Percentiles rank a stretch among this genome's conserved stretches.
phyloP scores from a whole-genome alignment of 30 jellyfish, hydroid and myxozoan genomes.

The Aurelia aurita region DNA sequence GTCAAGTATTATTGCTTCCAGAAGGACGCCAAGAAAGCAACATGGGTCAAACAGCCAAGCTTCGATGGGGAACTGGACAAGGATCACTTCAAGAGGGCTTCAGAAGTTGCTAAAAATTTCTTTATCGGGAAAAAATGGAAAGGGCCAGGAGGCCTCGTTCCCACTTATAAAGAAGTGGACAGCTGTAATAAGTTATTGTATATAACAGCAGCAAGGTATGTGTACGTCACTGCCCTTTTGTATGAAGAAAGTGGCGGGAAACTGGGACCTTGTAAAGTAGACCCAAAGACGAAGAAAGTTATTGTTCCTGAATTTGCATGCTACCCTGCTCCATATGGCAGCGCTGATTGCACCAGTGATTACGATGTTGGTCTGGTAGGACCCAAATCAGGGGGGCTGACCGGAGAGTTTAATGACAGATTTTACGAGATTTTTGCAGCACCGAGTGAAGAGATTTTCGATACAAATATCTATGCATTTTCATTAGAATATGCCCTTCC shows the following conservation, averaged over 20 bases:
- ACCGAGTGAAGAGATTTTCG: conserved; percentile 39
- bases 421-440: conserved; percentile 4
- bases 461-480: conserved; percentile 49
- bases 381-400: conserved; percentile 33
- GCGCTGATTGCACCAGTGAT: conserved; percentile 57
- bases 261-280: background rate
- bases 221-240: background rate
- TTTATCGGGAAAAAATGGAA: conserved; percentile 4
- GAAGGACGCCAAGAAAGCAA: background rate
- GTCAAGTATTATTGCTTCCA: background rate
- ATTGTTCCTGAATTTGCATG: conserved; percentile 19
- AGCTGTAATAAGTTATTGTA: conserved; percentile 21
- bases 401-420: conserved; percentile 1
- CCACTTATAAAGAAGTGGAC: background rate
- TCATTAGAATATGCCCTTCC: conserved; percentile 43
- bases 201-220: conserved; percentile 42
- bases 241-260: background rate
- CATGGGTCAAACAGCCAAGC: background rate
- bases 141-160: background rate
- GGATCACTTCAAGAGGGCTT: conserved; percentile 1
- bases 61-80: background rate
- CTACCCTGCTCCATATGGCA: conserved; percentile 40
- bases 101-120: conserved; percentile 3
- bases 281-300: background rate
- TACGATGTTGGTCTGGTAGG: conserved; percentile 58